A percentile compares a stretch with the other conserved stretches of the same genome.
Evolutionary conservation across 1,140 invertebrate species (phyloP).

Genomic region (Cecropterus lyciades): DNA sequence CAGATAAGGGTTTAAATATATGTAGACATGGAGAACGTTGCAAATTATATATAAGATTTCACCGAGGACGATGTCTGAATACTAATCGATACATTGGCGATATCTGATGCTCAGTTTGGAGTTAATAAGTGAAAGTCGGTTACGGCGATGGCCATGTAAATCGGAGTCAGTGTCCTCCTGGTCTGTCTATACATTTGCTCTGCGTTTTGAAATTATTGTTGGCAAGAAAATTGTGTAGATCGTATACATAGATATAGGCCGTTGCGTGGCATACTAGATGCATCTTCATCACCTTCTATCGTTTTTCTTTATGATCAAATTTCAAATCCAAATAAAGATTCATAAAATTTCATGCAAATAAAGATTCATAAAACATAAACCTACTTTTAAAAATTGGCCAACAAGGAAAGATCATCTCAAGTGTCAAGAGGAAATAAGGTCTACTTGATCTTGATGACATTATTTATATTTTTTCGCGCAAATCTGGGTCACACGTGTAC

Average conservation of each 20-base stretch:
- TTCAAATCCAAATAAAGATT: too few relatives aligned
- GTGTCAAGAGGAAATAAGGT: too few relatives aligned
- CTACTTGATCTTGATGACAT: not conserved
- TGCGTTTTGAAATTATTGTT: not conserved
- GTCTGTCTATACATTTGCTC: not conserved
- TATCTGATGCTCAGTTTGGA: not conserved
- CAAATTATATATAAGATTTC: conserved; percentile 13
- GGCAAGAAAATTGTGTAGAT: not conserved
- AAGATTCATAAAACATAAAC: too few relatives aligned
- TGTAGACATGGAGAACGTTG: not conserved
- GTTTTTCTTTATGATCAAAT: too few relatives aligned
- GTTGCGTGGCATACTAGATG: too few relatives aligned
- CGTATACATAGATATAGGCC: too few relatives aligned
- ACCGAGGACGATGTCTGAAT: conserved; percentile 14
- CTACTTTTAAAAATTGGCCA: too few relatives aligned
- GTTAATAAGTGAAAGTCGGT: conserved; percentile 25
- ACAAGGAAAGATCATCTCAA: too few relatives aligned
- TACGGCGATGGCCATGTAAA: not conserved
- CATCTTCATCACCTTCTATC: too few relatives aligned
- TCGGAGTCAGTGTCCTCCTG: conserved; percentile 1
- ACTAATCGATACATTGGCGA: conserved; percentile 8
- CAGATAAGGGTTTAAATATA: too few relatives aligned
- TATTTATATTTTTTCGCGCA: conserved; percentile 1
- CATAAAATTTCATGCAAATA: too few relatives aligned
- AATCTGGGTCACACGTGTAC: conserved; percentile 7